Base-by-base conservation (phyloP, 2,797 vertebrate species). In the Perodicticus potto region DNA sequence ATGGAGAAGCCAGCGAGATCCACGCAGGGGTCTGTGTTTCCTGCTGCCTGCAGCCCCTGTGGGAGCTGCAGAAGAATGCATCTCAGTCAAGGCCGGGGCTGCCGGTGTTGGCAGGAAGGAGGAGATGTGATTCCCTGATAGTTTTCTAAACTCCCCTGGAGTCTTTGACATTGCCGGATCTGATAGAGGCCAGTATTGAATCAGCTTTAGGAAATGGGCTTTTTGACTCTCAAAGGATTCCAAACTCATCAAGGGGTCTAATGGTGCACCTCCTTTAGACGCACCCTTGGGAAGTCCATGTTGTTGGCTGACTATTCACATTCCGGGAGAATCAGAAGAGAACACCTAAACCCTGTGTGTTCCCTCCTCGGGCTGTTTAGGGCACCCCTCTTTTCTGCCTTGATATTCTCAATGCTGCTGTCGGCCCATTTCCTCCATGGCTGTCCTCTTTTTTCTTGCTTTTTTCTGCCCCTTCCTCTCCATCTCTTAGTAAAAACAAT, bases 111-210 rank as follows among this genome's bases (percentile, higher is more conserved):
- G 77, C 9, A 96, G 32, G n/a, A 10, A 94, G 37, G 43, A 95
- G 57, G 69, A 83, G 32, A 34, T 92, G 77, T 20, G 83, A 89
- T 97, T 65, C 65, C 92, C 61, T 65, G 63, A 59, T 90, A 43
- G 93, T 98, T 98, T 77, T 95, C 92, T 70, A 97, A 88, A 20
- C 80, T 96, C 80, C 81, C 94, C 93, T 69, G 86, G 40, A 81
- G 85, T 95, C 89, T 94, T 37, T 27, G 91, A 97, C 78, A 49
- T 85, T 83, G 32, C 69, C 1, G 43, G 96, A 93, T 70, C 72
- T 81, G 80, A 73, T 92, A 97, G 81, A 96, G 67, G 34, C 89
- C 34, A 14, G 93, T 97, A 96, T 89, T 97, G 91, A 93, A 72
- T 77, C 93, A 95, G 93, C 14, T 92, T 96, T 92, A 97, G 73